A percentile compares a stretch with the other conserved stretches of the same genome.
Evolutionary conservation across 1,140 invertebrate genomes (phyloP).

Genomic region (Ceratosolen solmsi): DNA sequence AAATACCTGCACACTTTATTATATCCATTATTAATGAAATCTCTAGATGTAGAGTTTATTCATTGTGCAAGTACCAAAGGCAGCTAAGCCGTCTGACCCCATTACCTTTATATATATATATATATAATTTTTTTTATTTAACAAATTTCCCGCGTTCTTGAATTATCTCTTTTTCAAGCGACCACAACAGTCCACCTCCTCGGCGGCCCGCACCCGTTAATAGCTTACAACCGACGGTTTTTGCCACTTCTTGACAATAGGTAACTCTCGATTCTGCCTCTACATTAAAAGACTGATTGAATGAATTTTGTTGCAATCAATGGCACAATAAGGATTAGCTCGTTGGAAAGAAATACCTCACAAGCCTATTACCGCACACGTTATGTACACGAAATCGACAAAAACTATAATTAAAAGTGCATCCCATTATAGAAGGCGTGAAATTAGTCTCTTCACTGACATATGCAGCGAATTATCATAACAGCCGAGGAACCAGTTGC

Average conservation of each 20-base stretch:
- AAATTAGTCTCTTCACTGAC: background rate
- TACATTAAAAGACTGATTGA: background rate
- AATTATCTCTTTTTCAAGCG: background rate
- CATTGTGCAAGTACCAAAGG: background rate
- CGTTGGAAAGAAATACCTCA: background rate
- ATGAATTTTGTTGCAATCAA: background rate
- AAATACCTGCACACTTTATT: background rate
- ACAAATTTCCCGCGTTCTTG: conserved; percentile 2
- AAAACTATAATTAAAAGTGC: background rate
- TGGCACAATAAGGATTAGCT: background rate
- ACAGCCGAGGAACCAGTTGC: background rate
- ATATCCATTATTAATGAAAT: conserved; percentile 17
- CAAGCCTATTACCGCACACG: background rate
- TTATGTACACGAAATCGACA: background rate
- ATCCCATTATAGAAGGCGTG: background rate
- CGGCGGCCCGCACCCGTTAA: background rate
- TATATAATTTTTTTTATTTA: too few relatives aligned
- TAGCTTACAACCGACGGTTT: background rate
- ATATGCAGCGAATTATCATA: background rate
- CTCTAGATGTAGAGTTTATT: background rate
- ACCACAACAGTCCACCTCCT: background rate
- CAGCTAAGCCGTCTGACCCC: conserved; percentile 7
- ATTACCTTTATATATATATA: conserved; percentile 1
- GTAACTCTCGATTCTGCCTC: too few relatives aligned
- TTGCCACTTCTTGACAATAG: background rate